phyloP scores from a whole-genome alignment of 2,797 vertebrate genomes.

The Acanthiza pusilla region DNA sequence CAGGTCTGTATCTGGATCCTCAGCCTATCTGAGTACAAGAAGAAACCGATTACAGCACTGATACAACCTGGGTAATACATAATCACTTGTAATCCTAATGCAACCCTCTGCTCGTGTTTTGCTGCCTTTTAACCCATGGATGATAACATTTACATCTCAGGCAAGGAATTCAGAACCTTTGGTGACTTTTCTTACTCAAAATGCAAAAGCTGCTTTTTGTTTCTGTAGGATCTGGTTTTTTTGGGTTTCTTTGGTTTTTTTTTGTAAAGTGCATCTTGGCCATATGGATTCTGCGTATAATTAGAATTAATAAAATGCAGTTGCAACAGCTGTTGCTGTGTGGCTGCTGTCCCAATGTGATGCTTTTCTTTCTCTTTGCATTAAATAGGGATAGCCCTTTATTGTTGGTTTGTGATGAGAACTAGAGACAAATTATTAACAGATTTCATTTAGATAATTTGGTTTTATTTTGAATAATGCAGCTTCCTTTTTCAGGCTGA shows the following conservation, averaged over 20 bases:
- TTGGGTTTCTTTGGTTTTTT: background rate
- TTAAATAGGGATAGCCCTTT: constrained; percentile 1
- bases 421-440: background rate
- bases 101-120: background rate
- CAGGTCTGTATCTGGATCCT: background rate
- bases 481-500: background rate
- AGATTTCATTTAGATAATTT: constrained; percentile 49
- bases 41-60: constrained; percentile 31
- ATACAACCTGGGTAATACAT: constrained; percentile 17
- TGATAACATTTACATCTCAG: background rate
- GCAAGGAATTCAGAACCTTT: background rate
- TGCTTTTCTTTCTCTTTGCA: constrained; percentile 23
- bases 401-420: background rate
- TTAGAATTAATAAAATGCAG: constrained; percentile 45
- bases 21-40: background rate
- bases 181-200: background rate
- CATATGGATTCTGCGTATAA: constrained; percentile 12
- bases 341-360: constrained; percentile 24
- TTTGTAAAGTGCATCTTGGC: background rate
- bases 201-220: background rate
- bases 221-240: background rate
- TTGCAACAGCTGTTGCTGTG: constrained; percentile 36
- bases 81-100: constrained; percentile 59
- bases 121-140: background rate
- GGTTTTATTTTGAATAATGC: constrained; percentile 13